Evolutionary conservation across 2,797 vertebrate genomes (phyloP), one percentile per base, ranked within the genome.

Genomic region (Tapirus indicus): DNA sequence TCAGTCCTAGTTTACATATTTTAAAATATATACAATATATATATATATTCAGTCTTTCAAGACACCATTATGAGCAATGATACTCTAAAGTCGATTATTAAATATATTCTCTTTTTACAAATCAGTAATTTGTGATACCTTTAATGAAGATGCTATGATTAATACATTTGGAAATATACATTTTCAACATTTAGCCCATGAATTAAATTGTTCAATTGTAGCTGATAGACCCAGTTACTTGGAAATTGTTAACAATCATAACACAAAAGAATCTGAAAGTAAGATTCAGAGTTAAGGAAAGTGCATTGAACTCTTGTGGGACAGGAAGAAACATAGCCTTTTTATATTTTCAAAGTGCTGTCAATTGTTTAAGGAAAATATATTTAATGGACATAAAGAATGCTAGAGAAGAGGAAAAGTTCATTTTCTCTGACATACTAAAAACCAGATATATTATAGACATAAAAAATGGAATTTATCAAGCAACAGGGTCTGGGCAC

Each of bases 401-500:
- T 96, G 62, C 90, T 88, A 71, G 71, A 90, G 83, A 80, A 92
- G 79, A 88, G 54, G 92, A 95, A 96, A 92, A 97, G 83, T 96
- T 97, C 58, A 92, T 95, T 97, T 97, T 97, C 56, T 38, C 74
- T 93, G 90, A 74, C 88, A 90, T 66, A 52, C 68, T 97, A 84
- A 74, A 96, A 96, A 80, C 69, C 69, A 95, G 79, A 89, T 95
- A 87, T 95, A 92, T 94, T 88, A 79, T 35, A 87, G 58, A 95
- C 49, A 94, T 89, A 94, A 96, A 83, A 95, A 96, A 94, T 58
- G 41, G 78, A 96, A 96, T 96, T 96, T 96, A 97, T 66, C 32
- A 44, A 91, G 80, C 84, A 95, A 69, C 94, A 91, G 92, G 44
- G 10, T 77, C 60, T 8, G 66, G 64, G 60, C 38, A 88, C 54